A percentile compares a stretch with the other conserved stretches of the same genome.
These are phyloP conservation scores for Pelvicachromis taeniatus DNA, from an alignment of 2,113 vertebrate species.

Conservation along the genomic window DNA sequence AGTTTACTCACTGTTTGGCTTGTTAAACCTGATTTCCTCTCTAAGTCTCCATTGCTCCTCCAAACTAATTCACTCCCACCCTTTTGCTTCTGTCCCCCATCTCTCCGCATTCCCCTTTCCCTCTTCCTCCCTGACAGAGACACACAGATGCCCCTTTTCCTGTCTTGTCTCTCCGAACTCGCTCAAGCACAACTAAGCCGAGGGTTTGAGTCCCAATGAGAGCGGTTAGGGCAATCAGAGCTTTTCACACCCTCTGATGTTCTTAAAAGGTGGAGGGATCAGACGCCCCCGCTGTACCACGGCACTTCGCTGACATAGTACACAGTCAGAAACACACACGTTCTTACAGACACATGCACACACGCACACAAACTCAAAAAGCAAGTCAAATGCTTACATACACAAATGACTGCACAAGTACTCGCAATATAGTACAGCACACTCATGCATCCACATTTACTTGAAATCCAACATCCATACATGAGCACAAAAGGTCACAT, in stretches of 20 bases:
- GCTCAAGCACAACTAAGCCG: slow-evolving; percentile 72
- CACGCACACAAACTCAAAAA: background rate
- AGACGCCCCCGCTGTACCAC: slow-evolving; percentile 61
- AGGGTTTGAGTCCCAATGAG: slow-evolving; percentile 73
- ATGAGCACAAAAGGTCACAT: background rate
- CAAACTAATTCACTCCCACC: slow-evolving; percentile 28
- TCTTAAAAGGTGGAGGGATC: slow-evolving; percentile 75
- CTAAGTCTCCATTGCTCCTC: background rate
- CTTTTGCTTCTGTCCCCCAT: slow-evolving; percentile 10
- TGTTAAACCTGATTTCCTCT: slow-evolving; percentile 19
- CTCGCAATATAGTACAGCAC: background rate
- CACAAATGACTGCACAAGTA: background rate
- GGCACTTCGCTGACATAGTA: slow-evolving; percentile 39
- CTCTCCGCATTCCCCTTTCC: slow-evolving; percentile 11
- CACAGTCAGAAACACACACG: background rate
- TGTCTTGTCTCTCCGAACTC: slow-evolving; percentile 67
- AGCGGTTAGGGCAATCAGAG: slow-evolving; percentile 72
- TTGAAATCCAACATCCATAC: background rate
- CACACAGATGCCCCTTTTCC: slow-evolving; percentile 18
- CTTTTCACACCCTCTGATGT: slow-evolving; percentile 76
- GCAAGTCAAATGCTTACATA: background rate
- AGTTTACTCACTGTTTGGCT: slow-evolving; percentile 17
- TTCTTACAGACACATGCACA: background rate
- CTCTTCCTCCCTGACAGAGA: slow-evolving; percentile 3
- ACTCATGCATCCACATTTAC: background rate